Percentiles rank a stretch among this genome's conserved stretches.
These are phyloP conservation scores for Notolabrus celidotus DNA, from an alignment of 2,797 vertebrate genomes.

Conservation along the genomic window DNA sequence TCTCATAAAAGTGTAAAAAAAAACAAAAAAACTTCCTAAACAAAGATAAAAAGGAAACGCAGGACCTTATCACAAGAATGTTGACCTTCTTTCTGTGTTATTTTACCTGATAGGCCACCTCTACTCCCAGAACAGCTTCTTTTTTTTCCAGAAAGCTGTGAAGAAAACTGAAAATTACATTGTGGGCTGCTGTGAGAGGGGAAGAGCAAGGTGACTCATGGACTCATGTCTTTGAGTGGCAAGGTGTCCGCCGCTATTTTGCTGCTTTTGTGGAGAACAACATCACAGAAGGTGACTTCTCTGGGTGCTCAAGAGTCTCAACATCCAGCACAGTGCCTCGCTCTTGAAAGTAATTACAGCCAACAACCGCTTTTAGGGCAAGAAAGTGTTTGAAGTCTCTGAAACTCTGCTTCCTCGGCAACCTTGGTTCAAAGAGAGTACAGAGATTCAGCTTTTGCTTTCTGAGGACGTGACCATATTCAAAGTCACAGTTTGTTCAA, in stretches of 20 bases:
- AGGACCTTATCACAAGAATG: too few relatives aligned
- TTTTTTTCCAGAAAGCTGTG: too few relatives aligned
- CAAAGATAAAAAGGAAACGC: too few relatives aligned
- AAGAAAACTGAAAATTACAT: not conserved
- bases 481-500: slow-evolving; percentile 12
- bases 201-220: not conserved
- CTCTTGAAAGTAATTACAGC: not conserved
- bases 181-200: not conserved
- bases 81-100: too few relatives aligned
- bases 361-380: not conserved
- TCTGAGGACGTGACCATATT: slow-evolving; percentile 1
- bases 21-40: too few relatives aligned
- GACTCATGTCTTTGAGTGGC: not conserved
- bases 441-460: slow-evolving; percentile 1
- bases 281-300: not conserved
- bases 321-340: not conserved
- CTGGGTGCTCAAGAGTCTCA: not conserved
- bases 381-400: too few relatives aligned
- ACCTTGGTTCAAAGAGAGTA: slow-evolving; percentile 1
- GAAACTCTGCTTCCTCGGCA: not conserved
- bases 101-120: too few relatives aligned
- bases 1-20: too few relatives aligned
- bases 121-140: too few relatives aligned
- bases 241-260: not conserved
- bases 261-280: not conserved